Percentiles rank a stretch among this genome's conserved stretches.
Evolutionary conservation across 1,140 invertebrate species (phyloP).

Genomic region (Lucilia sericata): DNA sequence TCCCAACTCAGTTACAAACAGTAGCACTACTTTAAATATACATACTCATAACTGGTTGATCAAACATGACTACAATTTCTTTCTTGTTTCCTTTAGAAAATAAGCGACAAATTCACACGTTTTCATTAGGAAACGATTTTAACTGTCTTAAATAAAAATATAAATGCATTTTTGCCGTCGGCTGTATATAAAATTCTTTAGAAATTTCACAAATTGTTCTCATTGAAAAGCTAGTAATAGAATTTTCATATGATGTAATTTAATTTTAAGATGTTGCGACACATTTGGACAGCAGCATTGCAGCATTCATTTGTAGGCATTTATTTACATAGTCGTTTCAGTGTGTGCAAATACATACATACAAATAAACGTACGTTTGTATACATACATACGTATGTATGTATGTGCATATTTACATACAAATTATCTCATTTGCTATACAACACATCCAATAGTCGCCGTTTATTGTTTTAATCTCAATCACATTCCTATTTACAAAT

Average conservation of each 20-base stretch:
- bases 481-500: neutral
- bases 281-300: neutral
- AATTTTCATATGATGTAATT: slow-evolving; percentile 8
- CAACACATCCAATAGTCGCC: neutral
- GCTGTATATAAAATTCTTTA: neutral
- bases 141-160: no score
- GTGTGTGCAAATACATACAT: no score
- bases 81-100: no score
- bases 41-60: no score
- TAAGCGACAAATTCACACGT: no score
- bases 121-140: no score
- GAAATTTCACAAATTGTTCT: neutral
- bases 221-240: neutral
- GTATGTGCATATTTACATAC: neutral
- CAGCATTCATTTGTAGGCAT: neutral
- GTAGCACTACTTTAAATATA: no score
- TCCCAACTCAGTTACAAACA: no score
- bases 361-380: neutral
- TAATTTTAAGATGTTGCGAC: slow-evolving; percentile 1
- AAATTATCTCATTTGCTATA: neutral
- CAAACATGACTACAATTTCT: no score
- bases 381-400: neutral
- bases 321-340: no score
- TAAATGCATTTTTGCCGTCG: neutral
- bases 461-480: slow-evolving; percentile 2